A percentile compares a stretch with the other conserved stretches of the same genome.
Evolutionary conservation across 2,888 invertebrate species (phyloP).

Genomic region (Meghimatium bilineatum): DNA sequence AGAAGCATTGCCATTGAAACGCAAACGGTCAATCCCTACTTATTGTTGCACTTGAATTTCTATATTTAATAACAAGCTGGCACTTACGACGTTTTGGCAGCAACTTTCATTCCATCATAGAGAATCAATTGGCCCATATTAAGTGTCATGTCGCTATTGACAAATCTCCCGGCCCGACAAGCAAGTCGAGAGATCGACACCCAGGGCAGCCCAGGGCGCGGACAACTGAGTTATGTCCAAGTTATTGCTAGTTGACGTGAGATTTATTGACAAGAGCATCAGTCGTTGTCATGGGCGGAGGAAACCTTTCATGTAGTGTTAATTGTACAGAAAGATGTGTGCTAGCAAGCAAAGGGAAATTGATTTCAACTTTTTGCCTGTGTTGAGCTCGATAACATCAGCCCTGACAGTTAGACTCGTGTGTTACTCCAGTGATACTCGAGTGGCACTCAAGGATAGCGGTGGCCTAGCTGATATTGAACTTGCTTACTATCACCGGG

Average conservation of each 20-base stretch:
- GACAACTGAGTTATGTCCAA: conserved; percentile 33
- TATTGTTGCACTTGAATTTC: not conserved
- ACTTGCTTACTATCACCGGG: too few species aligned
- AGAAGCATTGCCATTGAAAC: too few species aligned
- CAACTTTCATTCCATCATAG: conserved; percentile 5
- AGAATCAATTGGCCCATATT: conserved; percentile 38
- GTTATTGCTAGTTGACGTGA: conserved; percentile 33
- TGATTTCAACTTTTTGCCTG: too few species aligned
- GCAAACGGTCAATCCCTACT: too few species aligned
- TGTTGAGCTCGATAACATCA: too few species aligned
- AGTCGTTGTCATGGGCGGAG: conserved; percentile 26
- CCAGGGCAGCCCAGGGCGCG: conserved; percentile 2
- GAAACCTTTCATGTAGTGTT: not conserved
- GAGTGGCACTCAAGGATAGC: too few species aligned
- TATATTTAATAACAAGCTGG: not conserved
- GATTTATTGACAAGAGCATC: conserved; percentile 34
- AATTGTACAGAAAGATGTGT: not conserved
- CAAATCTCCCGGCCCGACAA: conserved; percentile 24
- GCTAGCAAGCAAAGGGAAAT: too few species aligned
- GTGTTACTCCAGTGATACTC: too few species aligned
- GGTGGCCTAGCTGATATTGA: too few species aligned
- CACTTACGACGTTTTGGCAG: conserved; percentile 16
- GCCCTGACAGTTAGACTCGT: too few species aligned
- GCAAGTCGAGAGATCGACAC: conserved; percentile 17
- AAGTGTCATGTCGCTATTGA: conserved; percentile 37